Conservation (phyloP, 1,140 invertebrate species). For the Drosophila asahinai region DNA sequence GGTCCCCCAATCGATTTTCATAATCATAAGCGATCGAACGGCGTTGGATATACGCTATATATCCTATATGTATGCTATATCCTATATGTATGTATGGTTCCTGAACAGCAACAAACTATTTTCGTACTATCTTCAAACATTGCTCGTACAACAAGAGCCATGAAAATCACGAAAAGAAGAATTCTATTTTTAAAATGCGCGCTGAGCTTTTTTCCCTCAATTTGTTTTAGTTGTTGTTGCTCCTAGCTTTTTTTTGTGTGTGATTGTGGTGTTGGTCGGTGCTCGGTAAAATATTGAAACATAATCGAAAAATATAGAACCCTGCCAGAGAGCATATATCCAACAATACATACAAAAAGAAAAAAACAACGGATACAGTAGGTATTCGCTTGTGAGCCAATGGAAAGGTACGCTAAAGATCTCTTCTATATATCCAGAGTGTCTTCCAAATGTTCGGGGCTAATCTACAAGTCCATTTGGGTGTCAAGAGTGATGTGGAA, state of each 20-base stretch:
- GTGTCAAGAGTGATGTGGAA: neutral
- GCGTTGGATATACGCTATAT: conserved; percentile 27
- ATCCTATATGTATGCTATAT: conserved; percentile 38
- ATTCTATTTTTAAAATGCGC: conserved; percentile 76
- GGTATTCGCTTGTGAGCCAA: conserved; percentile 7
- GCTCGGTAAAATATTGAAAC: conserved; percentile 77
- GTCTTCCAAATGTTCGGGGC: neutral
- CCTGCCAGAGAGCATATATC: conserved; percentile 38
- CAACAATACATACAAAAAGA: conserved; percentile 18
- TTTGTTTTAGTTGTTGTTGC: conserved; percentile 34
- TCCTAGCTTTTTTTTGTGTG: conserved; percentile 45
- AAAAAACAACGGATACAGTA: conserved; percentile 16
- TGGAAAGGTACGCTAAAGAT: neutral
- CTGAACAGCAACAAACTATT: conserved; percentile 68
- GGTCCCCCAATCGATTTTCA: conserved; percentile 32
- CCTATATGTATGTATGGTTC: conserved; percentile 45
- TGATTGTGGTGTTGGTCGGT: conserved; percentile 23
- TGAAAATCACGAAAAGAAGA: conserved; percentile 68
- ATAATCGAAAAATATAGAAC: conserved; percentile 77
- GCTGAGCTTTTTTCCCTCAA: conserved; percentile 65
- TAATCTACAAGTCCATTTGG: conserved; percentile 5
- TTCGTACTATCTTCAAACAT: conserved; percentile 80
- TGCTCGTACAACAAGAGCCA: conserved; percentile 70
- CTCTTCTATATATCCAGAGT: neutral
- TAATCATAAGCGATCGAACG: conserved; percentile 44